Evolutionary conservation across 1,140 invertebrate species (phyloP).

Genomic region (Maconellicoccus hirsutus): DNA sequence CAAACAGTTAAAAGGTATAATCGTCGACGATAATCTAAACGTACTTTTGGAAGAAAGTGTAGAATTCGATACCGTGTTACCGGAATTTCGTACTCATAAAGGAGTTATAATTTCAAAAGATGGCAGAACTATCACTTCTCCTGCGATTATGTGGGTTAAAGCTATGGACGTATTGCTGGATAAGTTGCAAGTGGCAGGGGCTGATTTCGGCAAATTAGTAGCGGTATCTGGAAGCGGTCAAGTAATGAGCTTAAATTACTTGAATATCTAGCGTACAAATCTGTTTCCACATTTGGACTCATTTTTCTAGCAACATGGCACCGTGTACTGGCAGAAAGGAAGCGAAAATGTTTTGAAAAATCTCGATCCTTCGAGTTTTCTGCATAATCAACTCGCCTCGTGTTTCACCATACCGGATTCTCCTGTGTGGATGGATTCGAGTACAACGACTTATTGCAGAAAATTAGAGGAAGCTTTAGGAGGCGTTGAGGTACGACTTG

Average conservation of each 20-base stretch:
- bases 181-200: constrained; percentile 61
- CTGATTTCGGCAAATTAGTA: constrained; percentile 67
- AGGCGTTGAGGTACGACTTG: constrained; percentile 49
- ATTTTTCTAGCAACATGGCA: constrained; percentile 79
- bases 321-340: constrained; percentile 81
- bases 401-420: constrained; percentile 67
- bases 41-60: constrained; percentile 67
- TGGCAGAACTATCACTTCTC: constrained; percentile 57
- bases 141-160: constrained; percentile 88
- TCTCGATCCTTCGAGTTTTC: constrained; percentile 58
- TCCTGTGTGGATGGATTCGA: constrained; percentile 96
- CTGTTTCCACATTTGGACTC: background rate
- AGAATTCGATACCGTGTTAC: constrained; percentile 78
- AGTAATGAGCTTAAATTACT: constrained; percentile 39
- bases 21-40: constrained; percentile 61
- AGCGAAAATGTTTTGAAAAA: constrained; percentile 49
- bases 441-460: constrained; percentile 67
- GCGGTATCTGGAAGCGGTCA: constrained; percentile 84
- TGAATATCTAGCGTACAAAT: constrained; percentile 6
- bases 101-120: constrained; percentile 55
- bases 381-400: constrained; percentile 69
- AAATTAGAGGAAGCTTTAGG: constrained; percentile 68
- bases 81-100: constrained; percentile 71
- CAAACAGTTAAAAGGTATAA: constrained; percentile 83
- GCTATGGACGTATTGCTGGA: constrained; percentile 85